Percentiles rank a stretch among this genome's conserved stretches.
These are phyloP conservation scores for Porphyrio hochstetteri DNA, from an alignment of 2,113 vertebrate species.

Conservation along the genomic window DNA sequence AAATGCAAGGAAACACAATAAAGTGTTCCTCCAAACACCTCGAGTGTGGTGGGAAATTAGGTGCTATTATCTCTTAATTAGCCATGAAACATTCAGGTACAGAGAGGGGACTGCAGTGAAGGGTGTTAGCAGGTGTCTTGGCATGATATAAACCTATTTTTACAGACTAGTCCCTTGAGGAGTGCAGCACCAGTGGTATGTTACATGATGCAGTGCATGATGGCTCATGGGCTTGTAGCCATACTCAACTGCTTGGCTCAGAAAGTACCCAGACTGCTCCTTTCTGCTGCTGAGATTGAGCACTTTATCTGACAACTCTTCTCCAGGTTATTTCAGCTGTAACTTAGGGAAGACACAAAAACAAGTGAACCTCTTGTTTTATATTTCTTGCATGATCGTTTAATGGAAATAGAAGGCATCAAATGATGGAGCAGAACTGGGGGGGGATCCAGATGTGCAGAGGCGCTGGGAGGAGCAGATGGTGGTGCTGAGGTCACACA, in stretches of 20 bases:
- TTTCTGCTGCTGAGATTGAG: neutral
- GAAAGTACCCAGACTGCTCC: neutral
- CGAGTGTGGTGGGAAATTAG: constrained; percentile 18
- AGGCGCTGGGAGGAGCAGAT: neutral
- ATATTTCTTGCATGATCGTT: neutral
- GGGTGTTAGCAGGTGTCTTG: constrained; percentile 34
- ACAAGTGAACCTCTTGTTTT: neutral
- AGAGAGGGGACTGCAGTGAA: neutral
- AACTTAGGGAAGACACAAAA: neutral
- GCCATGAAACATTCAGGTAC: constrained; percentile 36
- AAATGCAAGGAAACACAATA: neutral
- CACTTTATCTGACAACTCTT: neutral
- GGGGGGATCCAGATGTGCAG: neutral
- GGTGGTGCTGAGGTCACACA: neutral
- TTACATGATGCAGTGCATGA: neutral
- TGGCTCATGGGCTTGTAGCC: neutral
- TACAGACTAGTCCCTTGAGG: neutral
- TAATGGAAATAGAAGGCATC: neutral
- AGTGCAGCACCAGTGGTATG: neutral
- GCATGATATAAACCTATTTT: neutral
- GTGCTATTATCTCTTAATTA: constrained; percentile 57
- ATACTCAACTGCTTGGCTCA: neutral
- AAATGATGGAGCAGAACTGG: neutral
- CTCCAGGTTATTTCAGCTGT: neutral
- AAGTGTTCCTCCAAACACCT: neutral